Evolutionary conservation across 2,113 vertebrate genomes (phyloP), one percentile per base, ranked within the genome.

Genomic region (Aleadryas rufinucha): DNA sequence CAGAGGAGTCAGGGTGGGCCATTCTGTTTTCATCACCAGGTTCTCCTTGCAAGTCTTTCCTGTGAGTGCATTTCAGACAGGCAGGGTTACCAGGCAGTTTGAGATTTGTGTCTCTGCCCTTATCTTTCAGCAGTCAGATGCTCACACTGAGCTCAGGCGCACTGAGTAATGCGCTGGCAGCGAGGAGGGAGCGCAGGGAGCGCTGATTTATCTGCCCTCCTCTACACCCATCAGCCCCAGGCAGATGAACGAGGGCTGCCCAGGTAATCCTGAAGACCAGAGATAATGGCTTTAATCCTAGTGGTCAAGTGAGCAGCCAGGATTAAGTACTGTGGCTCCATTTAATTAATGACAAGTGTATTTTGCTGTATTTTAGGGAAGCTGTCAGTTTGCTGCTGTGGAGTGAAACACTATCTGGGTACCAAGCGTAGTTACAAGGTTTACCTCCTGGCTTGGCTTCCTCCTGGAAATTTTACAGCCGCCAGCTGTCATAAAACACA

Each of bases 391-490:
- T 52, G 52, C 50, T 2, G 5, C 71, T 52, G 33, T 49, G 64
- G 37, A 87, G 24, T 63, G 82, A 90, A 86, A 64, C 1, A 1
- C 31, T 86, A 1, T 47, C 52, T 71, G 28, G 18, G 13, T 59
- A 86, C 42, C 30, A 41, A 60, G 33, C 0, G 0, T 52, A 69
- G 52, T 60, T 90, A 54, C 5, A 79, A 54, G 50, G 33, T 66
- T 92, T 85, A 41, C 16, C 22, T 94, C 27, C 37, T 57, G 50
- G 26, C 42, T 76, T 65, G 42, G 66, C 53, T 84, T 89, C 61
- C 41, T 90, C 30, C 64, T 60, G 80, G 64, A 96, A 70, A 47
- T 86, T 97, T 93, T 90, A 95, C 41, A 60, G 63, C 75, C 87
- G 84, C 56, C 79, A 92, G 65, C 72, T 86, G 49, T 75, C 37